These are phyloP conservation scores for Hemaris fuciformis DNA, from an alignment of 2,888 invertebrate species.

Conservation along the genomic window DNA sequence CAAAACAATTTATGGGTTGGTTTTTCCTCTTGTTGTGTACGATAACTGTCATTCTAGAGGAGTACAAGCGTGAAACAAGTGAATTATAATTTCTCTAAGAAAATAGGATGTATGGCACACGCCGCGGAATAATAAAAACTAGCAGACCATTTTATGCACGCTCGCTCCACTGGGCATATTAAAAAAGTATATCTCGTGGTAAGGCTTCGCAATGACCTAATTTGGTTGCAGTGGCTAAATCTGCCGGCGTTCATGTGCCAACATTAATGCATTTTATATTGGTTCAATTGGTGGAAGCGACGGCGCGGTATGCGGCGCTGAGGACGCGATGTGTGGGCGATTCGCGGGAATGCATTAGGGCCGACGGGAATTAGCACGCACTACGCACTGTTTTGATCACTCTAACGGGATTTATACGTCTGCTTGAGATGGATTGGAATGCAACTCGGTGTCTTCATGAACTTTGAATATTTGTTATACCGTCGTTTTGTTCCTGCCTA, in stretches of 20 bases:
- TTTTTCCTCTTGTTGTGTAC: not conserved
- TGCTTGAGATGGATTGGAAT: not conserved
- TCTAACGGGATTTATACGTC: not conserved
- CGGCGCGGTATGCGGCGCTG: conserved; percentile 70
- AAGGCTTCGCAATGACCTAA: conserved; percentile 56
- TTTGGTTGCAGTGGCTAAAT: conserved; percentile 57
- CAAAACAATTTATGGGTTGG: no score
- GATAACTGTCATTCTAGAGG: not conserved
- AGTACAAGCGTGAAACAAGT: not conserved
- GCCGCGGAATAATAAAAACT: conserved; percentile 26
- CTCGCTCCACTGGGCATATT: conserved; percentile 30
- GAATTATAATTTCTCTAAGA: not conserved
- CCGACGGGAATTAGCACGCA: conserved; percentile 55
- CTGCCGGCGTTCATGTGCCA: conserved; percentile 64
- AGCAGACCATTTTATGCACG: conserved; percentile 34
- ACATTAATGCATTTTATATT: conserved; percentile 81
- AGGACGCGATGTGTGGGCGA: conserved; percentile 69
- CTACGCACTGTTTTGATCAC: conserved; percentile 7
- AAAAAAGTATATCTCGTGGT: conserved; percentile 22
- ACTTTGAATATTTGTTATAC: no score
- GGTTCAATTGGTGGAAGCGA: conserved; percentile 76
- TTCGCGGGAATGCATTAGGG: conserved; percentile 74
- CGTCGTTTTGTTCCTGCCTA: no score
- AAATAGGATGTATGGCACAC: not conserved
- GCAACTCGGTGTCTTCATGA: not conserved